Percentiles rank a stretch among this genome's conserved stretches.
These are phyloP conservation scores for Hydrozoanthus tunicans DNA, from an alignment of 64 coral and sea anemone species.

Conservation along the genomic window DNA sequence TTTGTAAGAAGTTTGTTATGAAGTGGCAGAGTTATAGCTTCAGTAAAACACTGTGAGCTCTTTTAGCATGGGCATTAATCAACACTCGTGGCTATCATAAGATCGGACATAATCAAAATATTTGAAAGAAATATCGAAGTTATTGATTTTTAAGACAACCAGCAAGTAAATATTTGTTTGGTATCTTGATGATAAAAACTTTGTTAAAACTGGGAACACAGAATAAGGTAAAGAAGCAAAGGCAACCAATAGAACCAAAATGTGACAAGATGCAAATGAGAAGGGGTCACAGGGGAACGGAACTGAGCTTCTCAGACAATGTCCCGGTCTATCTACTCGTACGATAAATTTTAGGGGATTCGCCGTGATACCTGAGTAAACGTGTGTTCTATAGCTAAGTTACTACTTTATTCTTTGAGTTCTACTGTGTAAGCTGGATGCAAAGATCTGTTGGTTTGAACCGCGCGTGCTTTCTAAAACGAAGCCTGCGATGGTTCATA, in stretches of 20 bases:
- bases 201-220: not conserved
- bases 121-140: not conserved
- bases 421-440: not conserved
- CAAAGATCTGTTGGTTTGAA: not conserved
- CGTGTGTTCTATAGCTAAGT: not conserved
- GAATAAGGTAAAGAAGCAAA: not conserved
- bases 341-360: slow-evolving; percentile 5
- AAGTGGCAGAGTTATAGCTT: not conserved
- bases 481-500: slow-evolving; percentile 1
- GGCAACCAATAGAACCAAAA: not conserved
- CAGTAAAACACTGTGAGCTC: not conserved
- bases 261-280: not conserved
- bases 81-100: slow-evolving; percentile 43
- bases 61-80: slow-evolving; percentile 12
- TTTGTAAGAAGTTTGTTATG: not conserved
- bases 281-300: slow-evolving; percentile 8
- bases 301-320: slow-evolving; percentile 18
- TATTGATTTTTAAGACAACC: not conserved
- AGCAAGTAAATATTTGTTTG: not conserved
- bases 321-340: not conserved
- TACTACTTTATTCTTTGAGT: not conserved
- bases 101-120: slow-evolving; percentile 49
- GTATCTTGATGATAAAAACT: too few relatives aligned
- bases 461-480: not conserved
- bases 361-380: not conserved